These are phyloP conservation scores for Periparus ater DNA, from an alignment of 2,797 vertebrate genomes.

Conservation along the genomic window DNA sequence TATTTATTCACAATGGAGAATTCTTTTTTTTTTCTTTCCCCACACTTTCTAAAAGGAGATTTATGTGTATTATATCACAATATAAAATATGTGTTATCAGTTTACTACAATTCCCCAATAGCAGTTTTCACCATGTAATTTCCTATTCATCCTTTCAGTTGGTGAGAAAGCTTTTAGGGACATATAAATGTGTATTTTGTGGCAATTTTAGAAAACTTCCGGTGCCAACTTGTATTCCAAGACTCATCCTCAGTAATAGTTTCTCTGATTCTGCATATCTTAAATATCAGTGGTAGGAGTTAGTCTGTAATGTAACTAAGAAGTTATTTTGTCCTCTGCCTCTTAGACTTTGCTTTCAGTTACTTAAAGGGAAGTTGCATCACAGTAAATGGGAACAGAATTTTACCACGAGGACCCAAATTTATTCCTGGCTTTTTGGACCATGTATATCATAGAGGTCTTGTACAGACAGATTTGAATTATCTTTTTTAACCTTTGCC, in stretches of 20 bases:
- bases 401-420: background rate
- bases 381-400: background rate
- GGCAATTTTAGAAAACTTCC: background rate
- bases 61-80: background rate
- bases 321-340: background rate
- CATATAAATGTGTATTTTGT: background rate
- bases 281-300: background rate
- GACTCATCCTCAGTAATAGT: background rate
- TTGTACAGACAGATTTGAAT: background rate
- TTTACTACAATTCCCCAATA: background rate
- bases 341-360: background rate
- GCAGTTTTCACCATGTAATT: background rate
- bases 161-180: background rate
- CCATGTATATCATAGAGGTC: background rate
- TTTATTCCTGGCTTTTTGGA: background rate
- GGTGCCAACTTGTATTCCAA: background rate
- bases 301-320: background rate
- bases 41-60: background rate
- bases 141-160: background rate
- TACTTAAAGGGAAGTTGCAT: background rate
- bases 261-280: background rate
- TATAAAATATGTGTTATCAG: background rate
- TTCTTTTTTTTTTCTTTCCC: background rate
- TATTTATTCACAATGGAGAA: background rate
- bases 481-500: background rate